These are phyloP conservation scores for Dicyrtomina minuta DNA, from an alignment of 2,888 invertebrate species.

Conservation along the genomic window DNA sequence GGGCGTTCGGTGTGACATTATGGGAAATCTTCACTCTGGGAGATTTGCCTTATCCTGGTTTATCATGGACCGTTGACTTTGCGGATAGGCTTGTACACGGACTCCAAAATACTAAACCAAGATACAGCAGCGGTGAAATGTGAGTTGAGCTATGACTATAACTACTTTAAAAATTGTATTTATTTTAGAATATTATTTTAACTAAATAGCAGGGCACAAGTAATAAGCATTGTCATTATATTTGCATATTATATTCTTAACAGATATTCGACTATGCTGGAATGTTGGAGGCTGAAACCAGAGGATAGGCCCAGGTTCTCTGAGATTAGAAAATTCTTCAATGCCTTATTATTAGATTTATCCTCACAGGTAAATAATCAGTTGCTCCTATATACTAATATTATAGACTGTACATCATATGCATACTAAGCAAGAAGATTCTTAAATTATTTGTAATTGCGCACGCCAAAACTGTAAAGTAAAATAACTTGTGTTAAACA, in stretches of 20 bases:
- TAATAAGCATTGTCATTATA: no score
- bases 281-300: constrained; percentile 32
- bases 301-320: constrained; percentile 24
- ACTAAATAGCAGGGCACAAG: no score
- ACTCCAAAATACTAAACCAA: constrained; percentile 23
- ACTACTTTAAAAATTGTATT: neutral
- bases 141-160: constrained; percentile 1
- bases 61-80: constrained; percentile 27
- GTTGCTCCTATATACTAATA: neutral
- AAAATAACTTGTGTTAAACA: no score
- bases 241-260: neutral
- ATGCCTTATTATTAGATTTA: constrained; percentile 4
- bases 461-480: neutral
- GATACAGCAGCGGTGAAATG: constrained; percentile 21
- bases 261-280: constrained; percentile 29
- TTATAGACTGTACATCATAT: no score
- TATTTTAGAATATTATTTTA: no score
- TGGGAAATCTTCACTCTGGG: constrained; percentile 28
- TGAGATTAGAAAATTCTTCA: constrained; percentile 20
- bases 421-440: neutral
- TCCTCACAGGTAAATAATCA: constrained; percentile 8
- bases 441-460: neutral
- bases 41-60: constrained; percentile 27
- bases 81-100: constrained; percentile 13
- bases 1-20: constrained; percentile 33